Evolutionary conservation across 1,140 invertebrate species (phyloP).

Genomic region (Drosophila sproati): DNA sequence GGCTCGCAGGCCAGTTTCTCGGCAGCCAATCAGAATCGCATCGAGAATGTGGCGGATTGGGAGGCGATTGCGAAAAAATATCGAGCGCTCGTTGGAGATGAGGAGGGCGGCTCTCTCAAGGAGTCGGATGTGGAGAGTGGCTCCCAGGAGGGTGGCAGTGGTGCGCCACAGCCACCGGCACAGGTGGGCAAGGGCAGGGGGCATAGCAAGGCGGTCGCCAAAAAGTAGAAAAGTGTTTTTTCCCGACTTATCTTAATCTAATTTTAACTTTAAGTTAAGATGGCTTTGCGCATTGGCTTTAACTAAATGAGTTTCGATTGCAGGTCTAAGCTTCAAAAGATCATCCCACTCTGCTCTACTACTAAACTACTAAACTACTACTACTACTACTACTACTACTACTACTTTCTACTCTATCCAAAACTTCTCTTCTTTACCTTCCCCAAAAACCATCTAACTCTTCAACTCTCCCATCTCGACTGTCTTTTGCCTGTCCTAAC

Average conservation of each 20-base stretch:
- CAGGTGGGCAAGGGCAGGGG: slow-evolving; percentile 75
- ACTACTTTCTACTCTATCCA: slow-evolving; percentile 54
- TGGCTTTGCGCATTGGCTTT: slow-evolving; percentile 31
- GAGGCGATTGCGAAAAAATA: slow-evolving; percentile 95
- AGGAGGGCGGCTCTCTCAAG: slow-evolving; percentile 80
- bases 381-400: slow-evolving; percentile 34
- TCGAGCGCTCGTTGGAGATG: slow-evolving; percentile 87
- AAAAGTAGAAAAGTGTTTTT: slow-evolving; percentile 24
- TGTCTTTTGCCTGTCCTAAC: slow-evolving; percentile 61
- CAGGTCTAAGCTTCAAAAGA: slow-evolving; percentile 74
- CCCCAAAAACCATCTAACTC: slow-evolving; percentile 40
- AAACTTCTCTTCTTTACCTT: slow-evolving; percentile 56
- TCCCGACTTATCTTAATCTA: neutral
- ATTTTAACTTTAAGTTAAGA: slow-evolving; percentile 8
- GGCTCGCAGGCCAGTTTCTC: slow-evolving; percentile 93
- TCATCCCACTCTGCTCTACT: slow-evolving; percentile 38
- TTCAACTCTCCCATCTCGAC: slow-evolving; percentile 55
- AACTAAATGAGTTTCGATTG: slow-evolving; percentile 73
- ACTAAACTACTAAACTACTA: slow-evolving; percentile 12
- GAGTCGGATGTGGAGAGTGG: slow-evolving; percentile 82
- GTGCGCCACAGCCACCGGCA: slow-evolving; percentile 63
- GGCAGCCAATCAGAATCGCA: slow-evolving; percentile 87
- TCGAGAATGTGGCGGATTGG: slow-evolving; percentile 97
- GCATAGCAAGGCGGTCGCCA: slow-evolving; percentile 13
- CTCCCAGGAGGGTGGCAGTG: slow-evolving; percentile 69